phyloP scores from a whole-genome alignment of 64 coral and sea anemone species.

The Anthopleura sola region DNA sequence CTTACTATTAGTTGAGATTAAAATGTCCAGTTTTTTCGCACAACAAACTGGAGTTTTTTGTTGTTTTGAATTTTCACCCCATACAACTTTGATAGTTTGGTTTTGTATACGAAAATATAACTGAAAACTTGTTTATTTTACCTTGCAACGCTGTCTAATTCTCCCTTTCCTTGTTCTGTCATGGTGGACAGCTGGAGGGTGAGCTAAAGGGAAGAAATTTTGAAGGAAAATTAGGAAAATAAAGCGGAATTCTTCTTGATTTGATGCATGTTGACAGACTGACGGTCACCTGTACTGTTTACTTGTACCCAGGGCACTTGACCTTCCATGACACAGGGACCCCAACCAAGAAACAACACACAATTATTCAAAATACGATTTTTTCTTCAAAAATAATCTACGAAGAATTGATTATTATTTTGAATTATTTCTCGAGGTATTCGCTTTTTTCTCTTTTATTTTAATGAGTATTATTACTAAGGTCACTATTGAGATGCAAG shows the following conservation, averaged over 20 bases:
- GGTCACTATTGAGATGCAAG: too few species aligned
- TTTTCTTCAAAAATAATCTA: not conserved
- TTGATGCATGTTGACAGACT: not conserved
- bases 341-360: not conserved
- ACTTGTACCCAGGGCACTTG: not conserved
- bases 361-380: not conserved
- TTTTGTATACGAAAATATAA: not conserved
- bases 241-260: not conserved
- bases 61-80: not conserved
- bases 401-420: too few species aligned
- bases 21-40: not conserved
- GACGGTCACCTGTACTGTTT: constrained; percentile 3
- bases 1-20: not conserved
- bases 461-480: too few species aligned
- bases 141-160: not conserved
- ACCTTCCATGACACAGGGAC: not conserved
- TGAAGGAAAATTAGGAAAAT: not conserved
- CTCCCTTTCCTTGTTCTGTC: constrained; percentile 5
- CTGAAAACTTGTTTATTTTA: not conserved
- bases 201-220: not conserved
- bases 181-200: not conserved
- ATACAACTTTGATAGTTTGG: not conserved
- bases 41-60: not conserved
- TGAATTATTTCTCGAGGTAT: too few species aligned
- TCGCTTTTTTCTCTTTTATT: too few species aligned